Conservation (phyloP, 2,113 vertebrate species). For the Symphodus melops region DNA sequence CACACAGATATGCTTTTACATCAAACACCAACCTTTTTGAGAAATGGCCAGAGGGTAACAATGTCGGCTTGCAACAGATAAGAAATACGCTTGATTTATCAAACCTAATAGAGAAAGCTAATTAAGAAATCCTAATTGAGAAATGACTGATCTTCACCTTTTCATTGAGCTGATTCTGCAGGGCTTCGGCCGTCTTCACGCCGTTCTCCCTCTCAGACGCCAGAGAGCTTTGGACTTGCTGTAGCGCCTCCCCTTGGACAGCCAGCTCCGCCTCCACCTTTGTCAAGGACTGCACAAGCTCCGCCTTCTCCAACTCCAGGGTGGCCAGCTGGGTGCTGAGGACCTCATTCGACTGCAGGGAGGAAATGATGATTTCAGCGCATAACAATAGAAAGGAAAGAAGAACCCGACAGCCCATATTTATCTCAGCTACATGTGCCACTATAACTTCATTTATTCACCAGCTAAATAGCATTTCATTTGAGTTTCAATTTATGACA, state of each 20-base stretch:
- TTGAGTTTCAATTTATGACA: too few species aligned
- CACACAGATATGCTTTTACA: not conserved
- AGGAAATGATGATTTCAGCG: slow-evolving; percentile 1
- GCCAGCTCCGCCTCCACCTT: slow-evolving; percentile 79
- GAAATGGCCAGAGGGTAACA: too few species aligned
- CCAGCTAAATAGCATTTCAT: too few species aligned
- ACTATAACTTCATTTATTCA: too few species aligned
- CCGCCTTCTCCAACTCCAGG: slow-evolving; percentile 84
- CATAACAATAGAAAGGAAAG: not conserved
- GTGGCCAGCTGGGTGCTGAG: slow-evolving; percentile 73
- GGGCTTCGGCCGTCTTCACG: slow-evolving; percentile 77
- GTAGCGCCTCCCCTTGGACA: slow-evolving; percentile 77
- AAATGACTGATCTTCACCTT: slow-evolving; percentile 78
- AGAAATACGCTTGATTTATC: not conserved
- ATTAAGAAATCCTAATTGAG: not conserved
- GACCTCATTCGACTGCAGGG: slow-evolving; percentile 76
- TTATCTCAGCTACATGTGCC: too few species aligned
- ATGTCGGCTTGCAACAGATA: not conserved
- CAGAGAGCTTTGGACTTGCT: slow-evolving; percentile 79
- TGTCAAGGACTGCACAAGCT: slow-evolving; percentile 71
- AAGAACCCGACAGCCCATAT: too few species aligned
- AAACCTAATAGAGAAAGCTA: not conserved
- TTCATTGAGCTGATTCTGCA: slow-evolving; percentile 86
- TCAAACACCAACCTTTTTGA: not conserved
- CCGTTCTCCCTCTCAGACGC: slow-evolving; percentile 80